phyloP scores from a whole-genome alignment of 2,113 vertebrate species.

The Bufo gargarizans region DNA sequence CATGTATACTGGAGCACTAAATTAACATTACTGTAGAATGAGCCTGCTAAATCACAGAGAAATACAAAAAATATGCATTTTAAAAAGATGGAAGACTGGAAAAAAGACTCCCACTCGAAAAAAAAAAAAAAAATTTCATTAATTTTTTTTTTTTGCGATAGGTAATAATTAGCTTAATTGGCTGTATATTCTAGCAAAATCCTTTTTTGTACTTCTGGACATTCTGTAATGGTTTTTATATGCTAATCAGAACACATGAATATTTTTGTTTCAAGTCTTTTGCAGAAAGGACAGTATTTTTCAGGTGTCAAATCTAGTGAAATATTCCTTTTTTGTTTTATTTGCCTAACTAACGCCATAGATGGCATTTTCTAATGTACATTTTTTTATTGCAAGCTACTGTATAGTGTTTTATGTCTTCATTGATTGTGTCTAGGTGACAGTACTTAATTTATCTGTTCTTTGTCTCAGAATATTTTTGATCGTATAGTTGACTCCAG shows the following conservation, averaged over 20 bases:
- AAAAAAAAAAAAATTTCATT: too few species aligned
- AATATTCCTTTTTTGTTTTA: neutral
- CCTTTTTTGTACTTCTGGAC: neutral
- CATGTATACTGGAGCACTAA: too few species aligned
- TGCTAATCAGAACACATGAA: neutral
- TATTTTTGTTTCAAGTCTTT: neutral
- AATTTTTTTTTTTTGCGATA: too few species aligned
- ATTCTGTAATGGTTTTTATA: neutral
- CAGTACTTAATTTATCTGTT: slow-evolving; percentile 14
- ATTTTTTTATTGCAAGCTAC: slow-evolving; percentile 10
- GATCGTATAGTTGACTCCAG: neutral
- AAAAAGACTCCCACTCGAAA: too few species aligned
- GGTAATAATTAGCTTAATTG: neutral
- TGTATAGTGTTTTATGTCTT: neutral
- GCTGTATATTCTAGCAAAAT: neutral
- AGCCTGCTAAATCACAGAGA: too few species aligned
- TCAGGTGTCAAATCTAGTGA: neutral
- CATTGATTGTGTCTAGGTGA: slow-evolving; percentile 21
- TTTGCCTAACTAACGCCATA: neutral
- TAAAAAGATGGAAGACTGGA: too few species aligned
- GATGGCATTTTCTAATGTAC: neutral
- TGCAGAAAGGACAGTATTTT: neutral
- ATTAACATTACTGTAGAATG: too few species aligned
- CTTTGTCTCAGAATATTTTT: slow-evolving; percentile 22
- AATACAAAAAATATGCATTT: too few species aligned